Evolutionary conservation across 2,888 invertebrate species (phyloP), one percentile per base, ranked within the genome.

Genomic region (Ormia ochracea): DNA sequence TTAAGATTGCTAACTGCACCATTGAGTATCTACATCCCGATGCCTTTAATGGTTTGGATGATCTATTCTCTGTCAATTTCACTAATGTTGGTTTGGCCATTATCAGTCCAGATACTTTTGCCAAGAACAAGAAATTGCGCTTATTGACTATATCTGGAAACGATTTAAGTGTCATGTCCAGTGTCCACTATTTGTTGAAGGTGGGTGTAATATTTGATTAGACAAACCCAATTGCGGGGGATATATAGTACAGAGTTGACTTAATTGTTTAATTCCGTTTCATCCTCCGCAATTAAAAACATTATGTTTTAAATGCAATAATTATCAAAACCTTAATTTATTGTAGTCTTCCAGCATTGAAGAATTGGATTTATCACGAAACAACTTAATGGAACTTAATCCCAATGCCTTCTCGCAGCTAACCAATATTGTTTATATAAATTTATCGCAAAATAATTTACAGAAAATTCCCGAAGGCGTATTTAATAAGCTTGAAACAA

Each of bases 291-390:
- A n/a, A n/a, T n/a, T n/a, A n/a, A n/a, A n/a, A n/a, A n/a, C n/a
- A n/a, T n/a, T n/a, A n/a, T n/a, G n/a, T n/a, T n/a, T n/a, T n/a
- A n/a, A n/a, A n/a, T n/a, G n/a, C n/a, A n/a, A n/a, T 5, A 54
- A 33, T 26, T 31, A 28, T 26, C 0, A 14, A 36, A 43, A 10
- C n/a, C 14, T n/a, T 1, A 36, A 1, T 68, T n/a, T 6, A 31
- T 70, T 76, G 2, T 43, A 89, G 88, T 89, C 93, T 5, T 90
- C 92, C 3, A 92, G 92, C 33, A 91, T 94, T 50, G 93, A 94
- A 83, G 94, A 95, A 86, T 90, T 95, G 31, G 93, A 93, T 84
- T 91, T 95, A 52, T 94, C 94, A 2, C 92, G 92, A 82, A 94
- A 95, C 87, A 92, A 93, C 76, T 90, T 95, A 83, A 90, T 91